These are phyloP conservation scores for Elaeidobius kamerunicus DNA, from an alignment of 2,888 invertebrate species.

Conservation along the genomic window DNA sequence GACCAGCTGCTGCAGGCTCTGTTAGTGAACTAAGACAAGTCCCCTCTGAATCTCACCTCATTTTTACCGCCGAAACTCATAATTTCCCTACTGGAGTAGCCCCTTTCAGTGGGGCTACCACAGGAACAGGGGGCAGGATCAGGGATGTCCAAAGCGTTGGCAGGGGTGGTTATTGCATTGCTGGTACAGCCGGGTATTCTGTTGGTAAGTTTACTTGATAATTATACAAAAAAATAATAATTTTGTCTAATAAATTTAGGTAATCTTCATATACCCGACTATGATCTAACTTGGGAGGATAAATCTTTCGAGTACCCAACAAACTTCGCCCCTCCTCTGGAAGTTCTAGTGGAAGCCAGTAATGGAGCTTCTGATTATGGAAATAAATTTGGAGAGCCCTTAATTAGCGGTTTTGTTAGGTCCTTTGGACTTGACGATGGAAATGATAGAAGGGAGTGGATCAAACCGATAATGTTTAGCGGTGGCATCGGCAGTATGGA, in stretches of 20 bases:
- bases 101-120: conserved; percentile 96
- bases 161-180: conserved; percentile 88
- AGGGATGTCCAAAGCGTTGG: conserved; percentile 95
- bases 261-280: conserved; percentile 85
- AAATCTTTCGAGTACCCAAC: conserved; percentile 69
- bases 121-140: conserved; percentile 94
- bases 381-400: conserved; percentile 98
- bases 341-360: conserved; percentile 92
- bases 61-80: conserved; percentile 98
- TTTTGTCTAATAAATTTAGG: conserved; percentile 51
- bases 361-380: conserved; percentile 99
- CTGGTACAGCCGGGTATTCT: conserved; percentile 95
- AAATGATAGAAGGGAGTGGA: conserved; percentile 72
- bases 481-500: conserved; percentile 90
- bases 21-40: conserved; percentile 58
- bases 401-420: conserved; percentile 86
- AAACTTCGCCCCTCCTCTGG: conserved; percentile 86
- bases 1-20: conserved; percentile 64
- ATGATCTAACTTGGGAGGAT: conserved; percentile 86
- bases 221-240: too few relatives aligned
- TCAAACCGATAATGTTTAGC: conserved; percentile 99
- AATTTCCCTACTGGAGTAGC: conserved; percentile 98
- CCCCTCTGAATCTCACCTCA: conserved; percentile 73
- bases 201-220: conserved; percentile 53
- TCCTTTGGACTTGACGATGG: conserved; percentile 79